Evolutionary conservation across 2,888 invertebrate genomes (phyloP).

Genomic region (Conistra vaccinii): DNA sequence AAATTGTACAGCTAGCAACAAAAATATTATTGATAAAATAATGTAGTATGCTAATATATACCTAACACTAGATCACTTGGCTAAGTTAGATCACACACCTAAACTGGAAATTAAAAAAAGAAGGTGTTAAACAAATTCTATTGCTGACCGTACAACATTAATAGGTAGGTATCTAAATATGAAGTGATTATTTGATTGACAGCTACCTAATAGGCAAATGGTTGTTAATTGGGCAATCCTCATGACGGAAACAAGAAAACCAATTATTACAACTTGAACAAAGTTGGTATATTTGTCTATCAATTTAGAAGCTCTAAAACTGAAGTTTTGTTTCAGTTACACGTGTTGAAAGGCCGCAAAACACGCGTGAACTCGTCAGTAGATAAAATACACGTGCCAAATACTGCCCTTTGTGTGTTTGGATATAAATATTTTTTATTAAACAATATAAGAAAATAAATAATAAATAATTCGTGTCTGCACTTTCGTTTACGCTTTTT

Average conservation of each 20-base stretch:
- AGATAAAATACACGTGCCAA: not conserved
- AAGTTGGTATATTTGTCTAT: constrained; percentile 9
- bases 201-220: constrained; percentile 7
- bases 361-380: not conserved
- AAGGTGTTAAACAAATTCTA: not conserved
- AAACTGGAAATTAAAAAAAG: not conserved
- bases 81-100: not conserved
- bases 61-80: not conserved
- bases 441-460: not conserved
- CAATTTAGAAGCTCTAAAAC: constrained; percentile 13
- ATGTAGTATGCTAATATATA: too few species aligned
- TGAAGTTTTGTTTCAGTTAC: constrained; percentile 12
- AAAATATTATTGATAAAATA: not conserved
- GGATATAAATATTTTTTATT: not conserved
- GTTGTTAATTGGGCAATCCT: constrained; percentile 21
- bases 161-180: not conserved
- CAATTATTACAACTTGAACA: constrained; percentile 3
- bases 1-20: not conserved
- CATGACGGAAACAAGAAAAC: constrained; percentile 5
- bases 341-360: not conserved
- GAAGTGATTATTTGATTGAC: constrained; percentile 29
- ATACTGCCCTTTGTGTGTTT: not conserved
- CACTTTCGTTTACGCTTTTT: not conserved
- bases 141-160: not conserved
- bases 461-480: not conserved